Evolutionary conservation across 2,888 invertebrate genomes (phyloP).

Genomic region (Metallyticus violacea): DNA sequence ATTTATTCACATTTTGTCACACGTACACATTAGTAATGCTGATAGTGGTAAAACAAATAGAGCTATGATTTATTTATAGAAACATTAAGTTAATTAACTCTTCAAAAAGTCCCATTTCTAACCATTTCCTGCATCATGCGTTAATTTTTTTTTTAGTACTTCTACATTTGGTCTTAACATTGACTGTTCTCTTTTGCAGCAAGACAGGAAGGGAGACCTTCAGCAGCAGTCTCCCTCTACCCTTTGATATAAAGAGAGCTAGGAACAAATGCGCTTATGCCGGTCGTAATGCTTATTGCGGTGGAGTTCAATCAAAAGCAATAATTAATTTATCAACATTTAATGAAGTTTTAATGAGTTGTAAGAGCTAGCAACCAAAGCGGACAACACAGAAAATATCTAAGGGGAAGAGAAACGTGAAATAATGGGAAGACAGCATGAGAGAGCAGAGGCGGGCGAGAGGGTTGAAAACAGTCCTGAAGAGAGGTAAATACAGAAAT

Average conservation of each 20-base stretch:
- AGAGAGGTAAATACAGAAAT: too few species aligned
- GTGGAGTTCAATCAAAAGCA: constrained; percentile 49
- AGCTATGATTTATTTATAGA: too few species aligned
- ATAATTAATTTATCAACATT: constrained; percentile 49
- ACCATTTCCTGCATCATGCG: not conserved
- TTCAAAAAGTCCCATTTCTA: not conserved
- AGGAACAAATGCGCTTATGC: constrained; percentile 25
- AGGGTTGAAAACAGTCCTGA: not conserved
- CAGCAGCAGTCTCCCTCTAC: not conserved
- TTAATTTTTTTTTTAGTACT: too few species aligned
- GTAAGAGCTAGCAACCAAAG: constrained; percentile 35
- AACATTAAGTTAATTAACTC: too few species aligned
- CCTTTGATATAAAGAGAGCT: constrained; percentile 1
- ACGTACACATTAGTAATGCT: too few species aligned
- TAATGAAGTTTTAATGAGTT: constrained; percentile 50
- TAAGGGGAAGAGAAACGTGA: not conserved
- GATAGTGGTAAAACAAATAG: too few species aligned
- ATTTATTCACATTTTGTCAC: too few species aligned
- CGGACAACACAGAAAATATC: not conserved
- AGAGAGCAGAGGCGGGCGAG: not conserved
- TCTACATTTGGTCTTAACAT: not conserved
- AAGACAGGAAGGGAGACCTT: not conserved
- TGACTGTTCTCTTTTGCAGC: not conserved
- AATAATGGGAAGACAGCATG: not conserved
- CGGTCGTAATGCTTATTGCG: constrained; percentile 38